A percentile compares a stretch with the other conserved stretches of the same genome.
Evolutionary conservation across 2,888 invertebrate species (phyloP).

Genomic region (Sthenelais limicola): DNA sequence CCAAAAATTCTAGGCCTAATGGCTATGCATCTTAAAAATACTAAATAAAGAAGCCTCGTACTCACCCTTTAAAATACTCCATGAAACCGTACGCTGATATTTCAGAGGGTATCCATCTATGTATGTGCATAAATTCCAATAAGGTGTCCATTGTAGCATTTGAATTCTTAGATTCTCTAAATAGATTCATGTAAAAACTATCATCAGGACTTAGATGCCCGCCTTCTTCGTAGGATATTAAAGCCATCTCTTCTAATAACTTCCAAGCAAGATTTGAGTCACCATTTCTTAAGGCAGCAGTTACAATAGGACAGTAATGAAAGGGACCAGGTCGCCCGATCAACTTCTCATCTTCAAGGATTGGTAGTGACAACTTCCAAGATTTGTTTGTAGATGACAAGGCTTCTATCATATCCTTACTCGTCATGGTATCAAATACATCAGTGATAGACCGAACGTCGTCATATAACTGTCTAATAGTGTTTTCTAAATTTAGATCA

Average conservation of each 20-base stretch:
- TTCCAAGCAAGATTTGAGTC: background rate
- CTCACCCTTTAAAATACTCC: too few species aligned
- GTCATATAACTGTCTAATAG: background rate
- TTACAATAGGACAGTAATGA: too few species aligned
- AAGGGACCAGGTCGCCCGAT: background rate
- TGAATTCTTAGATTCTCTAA: too few species aligned
- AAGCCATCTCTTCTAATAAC: background rate
- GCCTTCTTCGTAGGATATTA: background rate
- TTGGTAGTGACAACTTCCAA: constrained; percentile 1
- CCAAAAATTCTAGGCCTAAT: too few species aligned
- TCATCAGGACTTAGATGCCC: too few species aligned
- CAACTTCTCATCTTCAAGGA: background rate
- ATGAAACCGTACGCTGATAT: too few species aligned
- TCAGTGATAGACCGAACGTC: background rate
- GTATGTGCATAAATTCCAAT: too few species aligned
- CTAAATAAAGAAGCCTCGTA: too few species aligned
- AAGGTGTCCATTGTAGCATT: too few species aligned
- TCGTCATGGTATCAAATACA: background rate
- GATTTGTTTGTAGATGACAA: background rate
- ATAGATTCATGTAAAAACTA: too few species aligned
- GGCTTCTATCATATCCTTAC: background rate
- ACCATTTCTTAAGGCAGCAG: background rate
- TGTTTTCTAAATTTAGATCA: background rate
- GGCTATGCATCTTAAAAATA: too few species aligned
- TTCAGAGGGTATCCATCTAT: too few species aligned